Evolutionary conservation across 2,113 vertebrate species (phyloP), one percentile per base, ranked within the genome.

Genomic region (Epinephelus fuscoguttatus): DNA sequence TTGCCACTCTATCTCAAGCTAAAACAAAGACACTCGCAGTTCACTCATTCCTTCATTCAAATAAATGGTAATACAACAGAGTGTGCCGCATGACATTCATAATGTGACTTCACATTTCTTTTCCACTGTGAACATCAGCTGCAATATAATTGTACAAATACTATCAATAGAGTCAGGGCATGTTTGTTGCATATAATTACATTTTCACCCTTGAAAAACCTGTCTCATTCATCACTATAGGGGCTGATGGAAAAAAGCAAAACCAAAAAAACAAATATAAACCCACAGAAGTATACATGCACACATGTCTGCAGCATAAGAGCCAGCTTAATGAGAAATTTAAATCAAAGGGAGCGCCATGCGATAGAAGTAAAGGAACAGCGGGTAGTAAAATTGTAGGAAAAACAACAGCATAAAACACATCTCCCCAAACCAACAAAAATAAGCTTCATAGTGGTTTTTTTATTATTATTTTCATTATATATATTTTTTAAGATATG

Each of bases 1-100:
- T n/a, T 81, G 27, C 21, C 25, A 42, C 75, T 61, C 49, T 23
- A 61, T 75, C 27, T 56, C 57, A 80, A 40, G 23, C 19, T 47
- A 66, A 56, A 25, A 37, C 53, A 33, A 66, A 56, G 33, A 37
- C 53, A 33, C 10, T 56, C 37, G 63, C 59, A 57, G 8, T 5
- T 49, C 67, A 25, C 6, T 66, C 30, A 23, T 49, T 68, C 6
- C 4, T n/a, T 23, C 2, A n/a, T 61, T 47, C 30, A 55, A 14
- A 30, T 55, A 8, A 74, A 66, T 42, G 17, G 2, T n/a, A 11
- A 45, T 75, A 18, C 62, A 56, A 61, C 0, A 52, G 25, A 49
- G 7, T 56, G 15, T 37, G n/a, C 13, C 33, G 42, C 10, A 45
- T 56, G 18, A 63, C n/a, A 50, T 2, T 42, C 13, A 25, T 47